Percentiles rank a stretch among this genome's conserved stretches.
phyloP scores from a whole-genome alignment of 2,888 invertebrate genomes.

The Dilophus febrilis region DNA sequence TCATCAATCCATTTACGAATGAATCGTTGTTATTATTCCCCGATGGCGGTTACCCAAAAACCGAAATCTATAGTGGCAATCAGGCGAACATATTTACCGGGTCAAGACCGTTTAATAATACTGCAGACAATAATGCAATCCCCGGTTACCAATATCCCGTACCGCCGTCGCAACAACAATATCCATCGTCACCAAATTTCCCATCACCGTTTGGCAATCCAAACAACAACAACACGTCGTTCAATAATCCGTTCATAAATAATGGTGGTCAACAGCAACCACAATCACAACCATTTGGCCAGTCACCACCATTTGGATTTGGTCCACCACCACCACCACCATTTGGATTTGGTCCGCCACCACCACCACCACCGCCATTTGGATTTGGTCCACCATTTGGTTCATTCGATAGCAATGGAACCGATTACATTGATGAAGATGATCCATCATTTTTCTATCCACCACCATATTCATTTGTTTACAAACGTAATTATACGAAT shows the following conservation, averaged over 20 bases:
- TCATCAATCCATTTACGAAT: slow-evolving; percentile 40
- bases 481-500: slow-evolving; percentile 57
- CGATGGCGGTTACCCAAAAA: slow-evolving; percentile 22
- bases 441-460: slow-evolving; percentile 85
- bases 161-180: slow-evolving; percentile 35
- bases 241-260: slow-evolving; percentile 18
- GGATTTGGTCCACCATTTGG: slow-evolving; percentile 31
- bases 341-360: slow-evolving; percentile 11
- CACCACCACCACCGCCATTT: background rate
- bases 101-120: slow-evolving; percentile 33
- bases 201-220: slow-evolving; percentile 38
- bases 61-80: slow-evolving; percentile 20
- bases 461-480: slow-evolving; percentile 77
- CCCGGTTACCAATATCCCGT: slow-evolving; percentile 40
- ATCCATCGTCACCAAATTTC: slow-evolving; percentile 20
- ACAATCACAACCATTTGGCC: too few species aligned
- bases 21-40: slow-evolving; percentile 50
- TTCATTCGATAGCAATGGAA: slow-evolving; percentile 47
- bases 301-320: slow-evolving; percentile 20
- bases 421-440: slow-evolving; percentile 71
- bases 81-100: slow-evolving; percentile 39
- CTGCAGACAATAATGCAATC: slow-evolving; percentile 17
- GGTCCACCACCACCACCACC: slow-evolving; percentile 18
- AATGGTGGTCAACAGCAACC: slow-evolving; percentile 4
- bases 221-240: slow-evolving; percentile 22